These are phyloP conservation scores for Ylistrum balloti DNA, from an alignment of 1,140 invertebrate genomes.

Conservation along the genomic window DNA sequence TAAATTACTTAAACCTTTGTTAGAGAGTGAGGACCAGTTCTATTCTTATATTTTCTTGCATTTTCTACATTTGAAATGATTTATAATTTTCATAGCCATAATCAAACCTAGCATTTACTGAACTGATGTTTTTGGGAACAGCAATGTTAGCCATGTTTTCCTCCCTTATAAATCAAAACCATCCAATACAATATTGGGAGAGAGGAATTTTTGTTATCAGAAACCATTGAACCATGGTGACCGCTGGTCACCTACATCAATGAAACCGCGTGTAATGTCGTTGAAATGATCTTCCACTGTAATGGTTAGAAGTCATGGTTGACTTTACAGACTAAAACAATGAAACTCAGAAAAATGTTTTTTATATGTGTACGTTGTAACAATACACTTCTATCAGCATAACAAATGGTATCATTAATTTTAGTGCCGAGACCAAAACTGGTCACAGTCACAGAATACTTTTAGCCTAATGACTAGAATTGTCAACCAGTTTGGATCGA, in stretches of 20 bases:
- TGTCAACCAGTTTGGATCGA: not conserved
- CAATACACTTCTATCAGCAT: not conserved
- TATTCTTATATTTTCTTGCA: too few species aligned
- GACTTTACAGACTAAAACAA: too few species aligned
- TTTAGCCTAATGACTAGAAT: conserved; percentile 20
- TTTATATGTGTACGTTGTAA: not conserved
- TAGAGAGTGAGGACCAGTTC: too few species aligned
- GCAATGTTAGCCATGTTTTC: too few species aligned
- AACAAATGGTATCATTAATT: not conserved
- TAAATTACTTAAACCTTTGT: too few species aligned
- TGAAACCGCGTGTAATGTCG: not conserved
- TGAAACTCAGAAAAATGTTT: not conserved
- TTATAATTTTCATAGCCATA: too few species aligned
- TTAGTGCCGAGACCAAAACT: conserved; percentile 7
- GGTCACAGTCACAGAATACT: not conserved
- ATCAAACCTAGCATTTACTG: too few species aligned
- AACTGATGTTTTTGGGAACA: too few species aligned
- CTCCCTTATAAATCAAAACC: too few species aligned
- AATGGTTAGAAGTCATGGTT: not conserved
- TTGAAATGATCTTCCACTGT: not conserved
- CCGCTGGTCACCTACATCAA: not conserved
- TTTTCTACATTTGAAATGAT: too few species aligned
- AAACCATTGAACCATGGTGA: not conserved
- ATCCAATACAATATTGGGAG: too few species aligned
- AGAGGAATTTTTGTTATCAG: not conserved